phyloP scores from a whole-genome alignment of 2,113 vertebrate genomes.

The Cercocebus atys region DNA sequence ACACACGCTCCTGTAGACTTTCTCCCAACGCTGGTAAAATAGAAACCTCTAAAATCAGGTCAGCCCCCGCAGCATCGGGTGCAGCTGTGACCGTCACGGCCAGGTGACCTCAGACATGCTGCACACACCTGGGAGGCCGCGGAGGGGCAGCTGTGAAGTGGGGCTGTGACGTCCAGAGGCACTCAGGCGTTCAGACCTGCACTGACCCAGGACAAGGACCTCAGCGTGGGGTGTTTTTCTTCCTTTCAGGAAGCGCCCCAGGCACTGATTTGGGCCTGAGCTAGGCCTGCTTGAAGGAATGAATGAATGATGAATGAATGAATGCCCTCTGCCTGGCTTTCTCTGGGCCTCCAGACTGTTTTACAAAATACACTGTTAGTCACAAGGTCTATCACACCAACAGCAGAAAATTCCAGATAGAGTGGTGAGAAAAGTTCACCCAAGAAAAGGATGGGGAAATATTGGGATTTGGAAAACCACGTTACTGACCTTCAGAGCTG shows the following conservation, averaged over 20 bases:
- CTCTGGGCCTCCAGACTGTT: accelerated
- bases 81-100: neutral
- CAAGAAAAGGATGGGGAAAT: neutral
- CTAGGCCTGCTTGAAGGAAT: neutral
- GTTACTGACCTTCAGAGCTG: accelerated
- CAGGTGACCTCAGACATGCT: neutral
- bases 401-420: neutral
- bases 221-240: neutral
- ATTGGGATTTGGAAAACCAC: too few relatives aligned
- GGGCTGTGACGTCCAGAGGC: too few relatives aligned
- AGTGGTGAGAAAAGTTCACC: too few relatives aligned
- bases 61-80: accelerated
- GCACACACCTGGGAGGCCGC: neutral
- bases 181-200: too few relatives aligned
- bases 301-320: neutral
- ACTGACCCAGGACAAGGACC: accelerated
- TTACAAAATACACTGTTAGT: too few relatives aligned
- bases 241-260: accelerated
- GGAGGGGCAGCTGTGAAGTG: neutral
- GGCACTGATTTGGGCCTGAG: neutral
- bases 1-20: neutral
- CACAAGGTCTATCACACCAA: accelerated
- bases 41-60: neutral
- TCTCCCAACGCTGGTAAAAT: neutral
- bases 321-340: too few relatives aligned